Evolutionary conservation across 2,797 vertebrate species (phyloP), one percentile per base, ranked within the genome.

Genomic region (Distichodus sexfasciatus): DNA sequence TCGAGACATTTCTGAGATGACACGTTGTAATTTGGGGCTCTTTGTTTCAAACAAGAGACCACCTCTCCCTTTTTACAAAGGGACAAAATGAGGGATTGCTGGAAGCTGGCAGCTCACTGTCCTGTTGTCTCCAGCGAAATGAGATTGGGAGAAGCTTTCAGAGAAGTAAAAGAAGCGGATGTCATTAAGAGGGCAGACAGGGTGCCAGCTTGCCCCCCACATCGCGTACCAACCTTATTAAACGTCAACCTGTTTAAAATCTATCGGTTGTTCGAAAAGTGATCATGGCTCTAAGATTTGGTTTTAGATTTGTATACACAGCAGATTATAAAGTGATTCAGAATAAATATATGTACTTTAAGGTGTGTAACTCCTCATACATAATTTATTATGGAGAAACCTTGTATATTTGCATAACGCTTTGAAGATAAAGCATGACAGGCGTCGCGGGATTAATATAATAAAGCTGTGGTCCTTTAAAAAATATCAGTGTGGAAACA

Each of bases 1-100:
- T 77, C 65, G 58, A 66, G 66, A 57, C 60, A 19, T 66, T 75
- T 70, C 53, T 62, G 40, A 72, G 75, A 75, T 77, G 78, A 77
- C 66, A 71, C 4, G 35, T 44, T 72, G 67, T 75, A 73, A 80
- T 80, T 77, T 69, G 33, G 28, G 35, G 24, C 57, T 61, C 75
- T 80, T 80, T 80, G 75, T 77, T 80, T 80, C 75, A 77, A 67
- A 77, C 62, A 76, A 77, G 69, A 75, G 65, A 50, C 26, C 65
- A 24, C 38, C 53, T 74, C 35, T 46, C 29, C n/a, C 48, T 59
- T 40, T 77, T 66, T 70, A 57, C 47, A 60, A 46, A 35, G 54
- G 57, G 68, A 69, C 63, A 72, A 68, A 71, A 74, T 74, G 74
- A 74, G 41, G 33, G 51, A 59, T 47, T 53, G 12, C 51, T 70